Percentiles rank a stretch among this genome's conserved stretches.
These are phyloP conservation scores for Actinia equina DNA, from an alignment of 64 coral and sea anemone species.

Conservation along the genomic window DNA sequence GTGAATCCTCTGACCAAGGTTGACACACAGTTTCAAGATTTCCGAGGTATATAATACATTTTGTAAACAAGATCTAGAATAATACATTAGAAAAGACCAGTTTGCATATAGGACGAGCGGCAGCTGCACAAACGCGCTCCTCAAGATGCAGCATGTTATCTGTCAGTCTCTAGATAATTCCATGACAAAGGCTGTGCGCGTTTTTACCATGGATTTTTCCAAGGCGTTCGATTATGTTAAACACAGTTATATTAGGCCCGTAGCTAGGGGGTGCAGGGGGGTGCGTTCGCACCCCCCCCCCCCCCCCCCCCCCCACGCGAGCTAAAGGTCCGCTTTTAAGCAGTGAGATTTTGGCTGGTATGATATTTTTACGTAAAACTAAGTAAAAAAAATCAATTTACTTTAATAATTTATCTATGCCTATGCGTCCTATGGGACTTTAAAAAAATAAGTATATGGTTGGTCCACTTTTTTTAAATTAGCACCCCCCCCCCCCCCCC, in stretches of 20 bases:
- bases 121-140: slow-evolving; percentile 47
- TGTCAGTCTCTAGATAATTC: slow-evolving; percentile 30
- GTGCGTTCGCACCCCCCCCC: too few species aligned
- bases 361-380: too few species aligned
- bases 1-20: slow-evolving; percentile 36
- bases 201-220: slow-evolving; percentile 61
- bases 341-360: too few species aligned
- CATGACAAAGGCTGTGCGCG: slow-evolving; percentile 35
- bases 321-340: too few species aligned
- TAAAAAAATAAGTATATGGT: neutral
- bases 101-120: slow-evolving; percentile 38
- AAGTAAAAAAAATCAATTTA: too few species aligned
- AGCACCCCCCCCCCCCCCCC: too few species aligned
- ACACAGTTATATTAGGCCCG: too few species aligned
- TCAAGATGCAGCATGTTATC: slow-evolving; percentile 47
- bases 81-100: neutral
- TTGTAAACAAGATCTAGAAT: neutral
- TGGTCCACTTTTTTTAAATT: too few species aligned
- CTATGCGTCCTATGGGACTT: too few species aligned
- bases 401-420: too few species aligned
- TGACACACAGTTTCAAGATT: neutral
- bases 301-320: too few species aligned
- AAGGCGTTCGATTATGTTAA: neutral
- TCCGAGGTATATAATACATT: slow-evolving; percentile 17
- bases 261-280: too few species aligned